Evolutionary conservation across 2,797 vertebrate species (phyloP).

Genomic region (Psittacula derbiana): DNA sequence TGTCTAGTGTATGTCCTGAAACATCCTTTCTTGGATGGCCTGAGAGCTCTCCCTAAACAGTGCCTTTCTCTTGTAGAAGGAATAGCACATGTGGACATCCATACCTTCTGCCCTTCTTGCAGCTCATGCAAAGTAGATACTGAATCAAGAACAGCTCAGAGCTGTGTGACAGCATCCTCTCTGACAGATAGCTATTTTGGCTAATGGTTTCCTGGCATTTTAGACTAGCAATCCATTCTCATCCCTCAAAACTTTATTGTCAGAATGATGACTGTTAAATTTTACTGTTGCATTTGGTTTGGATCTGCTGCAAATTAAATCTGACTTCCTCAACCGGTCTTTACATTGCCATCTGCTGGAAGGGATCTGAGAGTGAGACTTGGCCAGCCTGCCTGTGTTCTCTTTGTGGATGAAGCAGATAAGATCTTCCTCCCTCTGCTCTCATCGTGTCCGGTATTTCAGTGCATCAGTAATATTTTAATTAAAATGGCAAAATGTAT

Average conservation of each 20-base stretch:
- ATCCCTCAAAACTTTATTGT: not conserved
- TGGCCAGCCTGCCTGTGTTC: not conserved
- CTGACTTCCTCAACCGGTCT: not conserved
- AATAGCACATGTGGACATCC: accelerated
- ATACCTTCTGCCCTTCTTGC: not conserved
- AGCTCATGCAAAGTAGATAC: not conserved
- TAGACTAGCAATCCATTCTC: not conserved
- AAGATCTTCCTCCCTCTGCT: conserved; percentile 11
- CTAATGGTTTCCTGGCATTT: not conserved
- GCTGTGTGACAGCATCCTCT: not conserved
- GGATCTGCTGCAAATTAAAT: conserved; percentile 14
- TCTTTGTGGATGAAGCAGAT: not conserved
- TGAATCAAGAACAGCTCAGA: not conserved
- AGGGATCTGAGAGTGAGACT: not conserved
- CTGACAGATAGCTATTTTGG: not conserved
- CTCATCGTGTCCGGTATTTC: not conserved
- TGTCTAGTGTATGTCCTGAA: not conserved
- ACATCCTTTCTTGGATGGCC: not conserved
- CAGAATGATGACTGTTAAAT: not conserved
- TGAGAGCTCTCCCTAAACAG: not conserved
- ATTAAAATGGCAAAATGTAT: not conserved
- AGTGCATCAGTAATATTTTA: conserved; percentile 17
- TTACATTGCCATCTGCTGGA: conserved; percentile 24
- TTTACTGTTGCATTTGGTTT: conserved; percentile 26
- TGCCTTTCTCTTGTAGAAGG: not conserved